phyloP scores from a whole-genome alignment of 35 echinoderm and acorn worm species.

The Apostichopus parvimensis region DNA sequence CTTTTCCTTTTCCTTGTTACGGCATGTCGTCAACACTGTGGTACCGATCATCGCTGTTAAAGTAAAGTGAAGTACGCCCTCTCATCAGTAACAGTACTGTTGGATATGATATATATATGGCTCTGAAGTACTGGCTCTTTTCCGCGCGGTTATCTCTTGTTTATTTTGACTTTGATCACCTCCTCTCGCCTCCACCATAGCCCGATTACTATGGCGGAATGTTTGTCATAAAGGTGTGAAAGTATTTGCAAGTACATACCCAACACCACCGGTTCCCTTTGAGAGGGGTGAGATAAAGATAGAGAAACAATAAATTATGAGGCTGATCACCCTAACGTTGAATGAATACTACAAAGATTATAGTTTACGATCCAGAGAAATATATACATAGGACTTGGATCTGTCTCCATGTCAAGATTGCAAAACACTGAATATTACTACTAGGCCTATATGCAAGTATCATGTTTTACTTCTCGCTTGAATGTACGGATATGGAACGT shows the following conservation, averaged over 20 bases:
- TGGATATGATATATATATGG: no score
- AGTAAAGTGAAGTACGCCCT: neutral
- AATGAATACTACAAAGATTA: no score
- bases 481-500: no score
- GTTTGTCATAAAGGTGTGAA: slow-evolving; percentile 48
- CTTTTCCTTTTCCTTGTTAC: no score
- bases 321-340: neutral
- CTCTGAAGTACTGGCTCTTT: neutral
- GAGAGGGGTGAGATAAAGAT: neutral
- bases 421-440: no score
- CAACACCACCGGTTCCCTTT: slow-evolving; percentile 1
- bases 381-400: no score
- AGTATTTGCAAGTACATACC: slow-evolving; percentile 2
- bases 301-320: slow-evolving; percentile 31
- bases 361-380: no score
- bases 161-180: slow-evolving; percentile 35
- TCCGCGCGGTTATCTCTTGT: neutral
- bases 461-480: no score
- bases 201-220: neutral
- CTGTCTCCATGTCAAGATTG: no score
- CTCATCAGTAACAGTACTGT: neutral
- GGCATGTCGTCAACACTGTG: no score
- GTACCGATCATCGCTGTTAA: no score
- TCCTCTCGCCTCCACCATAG: neutral
- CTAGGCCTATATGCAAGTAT: no score